phyloP scores from a whole-genome alignment of 1,140 invertebrate species.

The Ostrea denselamellosa region DNA sequence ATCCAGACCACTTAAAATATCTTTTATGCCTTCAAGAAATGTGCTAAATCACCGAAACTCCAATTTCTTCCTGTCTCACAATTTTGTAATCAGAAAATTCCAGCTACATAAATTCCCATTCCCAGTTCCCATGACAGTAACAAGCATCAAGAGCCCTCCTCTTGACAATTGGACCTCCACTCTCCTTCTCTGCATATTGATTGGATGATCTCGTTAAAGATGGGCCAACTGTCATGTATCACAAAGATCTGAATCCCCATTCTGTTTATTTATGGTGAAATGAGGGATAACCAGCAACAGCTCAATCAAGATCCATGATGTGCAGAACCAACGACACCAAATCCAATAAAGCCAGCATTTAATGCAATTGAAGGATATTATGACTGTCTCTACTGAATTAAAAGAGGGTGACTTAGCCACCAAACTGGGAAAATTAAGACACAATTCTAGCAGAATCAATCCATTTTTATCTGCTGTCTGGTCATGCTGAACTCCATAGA shows the following conservation, averaged over 20 bases:
- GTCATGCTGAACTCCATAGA: neutral
- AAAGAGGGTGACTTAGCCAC: neutral
- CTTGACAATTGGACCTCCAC: neutral
- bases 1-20: too few relatives aligned
- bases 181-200: neutral
- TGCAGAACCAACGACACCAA: neutral
- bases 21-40: too few relatives aligned
- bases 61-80: neutral
- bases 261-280: conserved; percentile 27
- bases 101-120: conserved; percentile 2
- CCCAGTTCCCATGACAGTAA: neutral
- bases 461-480: conserved; percentile 11
- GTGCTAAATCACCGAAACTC: neutral
- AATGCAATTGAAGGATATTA: conserved; percentile 15
- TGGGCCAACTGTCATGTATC: conserved; percentile 27
- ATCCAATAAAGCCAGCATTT: conserved; percentile 14
- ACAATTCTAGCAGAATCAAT: neutral
- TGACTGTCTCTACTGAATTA: neutral
- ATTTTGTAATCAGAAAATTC: neutral
- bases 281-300: conserved; percentile 2
- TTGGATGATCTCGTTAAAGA: conserved; percentile 26
- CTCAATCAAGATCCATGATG: neutral
- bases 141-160: neutral
- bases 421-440: neutral
- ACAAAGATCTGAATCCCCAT: neutral